Base-by-base conservation (phyloP, 1,140 invertebrate genomes). In the Drosophila equinoxialis region DNA sequence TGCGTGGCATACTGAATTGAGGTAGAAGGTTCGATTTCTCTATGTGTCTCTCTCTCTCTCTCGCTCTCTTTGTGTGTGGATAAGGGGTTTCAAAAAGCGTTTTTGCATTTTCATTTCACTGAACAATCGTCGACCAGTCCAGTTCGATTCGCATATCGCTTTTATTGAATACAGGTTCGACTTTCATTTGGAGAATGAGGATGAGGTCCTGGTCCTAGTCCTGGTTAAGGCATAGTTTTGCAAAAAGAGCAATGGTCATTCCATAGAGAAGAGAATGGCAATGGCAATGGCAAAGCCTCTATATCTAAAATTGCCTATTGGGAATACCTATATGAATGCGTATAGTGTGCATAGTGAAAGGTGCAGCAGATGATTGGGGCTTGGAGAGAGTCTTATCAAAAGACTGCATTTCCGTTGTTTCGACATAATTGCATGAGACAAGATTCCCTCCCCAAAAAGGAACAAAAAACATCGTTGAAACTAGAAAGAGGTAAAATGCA, bases 91-190 rank as follows among this genome's bases (percentile, higher is more conserved):
- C n/a, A 59, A 59, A 11, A 59, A 59, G 14, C 57, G 33, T 59
- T 59, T 59, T 59, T 59, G 57, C 57, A 59, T 59, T 59, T 59
- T 37, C 57, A 59, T 59, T 59, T 59, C 33, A 59, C 8, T 59
- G 33, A 59, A 59, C 57, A 39, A 33, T 59, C 57, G 6, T 59
- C 45, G 17, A 23, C 45, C 37, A 55, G 14, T 59, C 33, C 33
- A 20, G 30, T 59, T 37, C 5, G 33, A 59, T 3, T 59, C 33
- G 57, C 33, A 59, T 59, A 59, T 51, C 57, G 57, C 33, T 59
- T 59, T 59, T 59, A 59, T 59, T 59, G 57, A 59, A 59, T 57
- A 59, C 57, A 59, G 57, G 57, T 37, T 59, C 57, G 57, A 59
- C 14, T 17, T 59, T 59, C 57, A 59, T 59, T 20, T 13, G 11